Conservation (phyloP, 2,888 invertebrate genomes). For the Drosophila anceps region DNA sequence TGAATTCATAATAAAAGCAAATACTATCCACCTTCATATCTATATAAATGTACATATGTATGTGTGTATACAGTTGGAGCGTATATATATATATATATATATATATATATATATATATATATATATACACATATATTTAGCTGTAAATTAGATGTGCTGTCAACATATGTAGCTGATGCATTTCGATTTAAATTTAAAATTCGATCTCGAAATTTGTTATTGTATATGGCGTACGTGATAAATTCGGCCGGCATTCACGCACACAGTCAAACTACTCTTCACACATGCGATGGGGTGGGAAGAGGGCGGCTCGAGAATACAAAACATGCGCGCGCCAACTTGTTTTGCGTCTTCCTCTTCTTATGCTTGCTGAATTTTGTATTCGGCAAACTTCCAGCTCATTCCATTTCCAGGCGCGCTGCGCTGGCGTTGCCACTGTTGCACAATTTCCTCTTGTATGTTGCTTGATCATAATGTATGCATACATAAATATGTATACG, state of each 20-base stretch:
- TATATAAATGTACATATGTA: neutral
- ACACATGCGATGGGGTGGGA: neutral
- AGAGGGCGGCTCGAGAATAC: constrained; percentile 17
- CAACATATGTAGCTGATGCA: constrained; percentile 6
- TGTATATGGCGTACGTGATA: constrained; percentile 67
- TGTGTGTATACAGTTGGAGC: neutral
- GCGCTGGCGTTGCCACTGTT: constrained; percentile 35
- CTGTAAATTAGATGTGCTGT: constrained; percentile 11
- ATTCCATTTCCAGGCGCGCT: constrained; percentile 34
- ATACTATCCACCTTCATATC: constrained; percentile 26
- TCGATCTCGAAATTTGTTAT: constrained; percentile 15
- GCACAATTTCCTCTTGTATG: constrained; percentile 18
- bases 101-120: neutral
- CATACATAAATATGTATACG: neutral
- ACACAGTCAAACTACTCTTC: constrained; percentile 35
- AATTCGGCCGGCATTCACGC: constrained; percentile 62
- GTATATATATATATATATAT: neutral
- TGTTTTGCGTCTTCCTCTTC: constrained; percentile 47
- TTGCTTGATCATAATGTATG: constrained; percentile 13
- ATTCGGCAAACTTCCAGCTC: constrained; percentile 42
- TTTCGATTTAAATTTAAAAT: constrained; percentile 31
- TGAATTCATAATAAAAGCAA: constrained; percentile 33
- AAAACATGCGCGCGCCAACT: constrained; percentile 60
- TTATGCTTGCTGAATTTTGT: constrained; percentile 22
- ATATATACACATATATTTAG: neutral